A percentile compares a stretch with the other conserved stretches of the same genome.
phyloP scores from a whole-genome alignment of 2,888 invertebrate species.

The Apodemia hepburni region DNA sequence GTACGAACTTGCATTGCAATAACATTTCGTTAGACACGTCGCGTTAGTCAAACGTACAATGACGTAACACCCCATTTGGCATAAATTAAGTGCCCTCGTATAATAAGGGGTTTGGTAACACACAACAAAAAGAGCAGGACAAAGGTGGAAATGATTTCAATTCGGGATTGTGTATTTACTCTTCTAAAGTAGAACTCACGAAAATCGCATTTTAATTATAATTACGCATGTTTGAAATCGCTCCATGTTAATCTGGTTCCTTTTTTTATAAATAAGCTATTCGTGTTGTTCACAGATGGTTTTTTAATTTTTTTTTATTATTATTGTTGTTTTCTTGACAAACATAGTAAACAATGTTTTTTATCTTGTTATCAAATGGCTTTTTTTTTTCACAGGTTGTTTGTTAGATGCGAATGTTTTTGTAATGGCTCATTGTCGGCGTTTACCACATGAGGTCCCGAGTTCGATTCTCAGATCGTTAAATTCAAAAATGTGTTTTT shows the following conservation, averaged over 20 bases:
- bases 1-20: slow-evolving; percentile 19
- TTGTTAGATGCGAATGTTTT: too few species aligned
- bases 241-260: not conserved
- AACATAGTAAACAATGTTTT: too few species aligned
- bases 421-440: too few species aligned
- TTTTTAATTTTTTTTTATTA: too few species aligned
- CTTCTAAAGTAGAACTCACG: not conserved
- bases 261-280: too few species aligned
- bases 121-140: slow-evolving; percentile 23
- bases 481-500: too few species aligned
- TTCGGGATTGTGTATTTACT: not conserved
- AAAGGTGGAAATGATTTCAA: slow-evolving; percentile 11
- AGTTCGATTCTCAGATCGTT: too few species aligned
- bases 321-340: too few species aligned
- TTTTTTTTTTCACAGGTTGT: too few species aligned
- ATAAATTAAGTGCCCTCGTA: slow-evolving; percentile 30
- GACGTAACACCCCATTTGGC: slow-evolving; percentile 32
- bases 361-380: too few species aligned
- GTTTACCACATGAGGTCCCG: too few species aligned
- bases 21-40: slow-evolving; percentile 30
- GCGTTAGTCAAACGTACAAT: slow-evolving; percentile 30
- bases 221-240: not conserved
- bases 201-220: not conserved
- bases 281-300: too few species aligned
- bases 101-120: slow-evolving; percentile 20